Base-by-base conservation (phyloP, 2,797 vertebrate species). In the Mus spretus region DNA sequence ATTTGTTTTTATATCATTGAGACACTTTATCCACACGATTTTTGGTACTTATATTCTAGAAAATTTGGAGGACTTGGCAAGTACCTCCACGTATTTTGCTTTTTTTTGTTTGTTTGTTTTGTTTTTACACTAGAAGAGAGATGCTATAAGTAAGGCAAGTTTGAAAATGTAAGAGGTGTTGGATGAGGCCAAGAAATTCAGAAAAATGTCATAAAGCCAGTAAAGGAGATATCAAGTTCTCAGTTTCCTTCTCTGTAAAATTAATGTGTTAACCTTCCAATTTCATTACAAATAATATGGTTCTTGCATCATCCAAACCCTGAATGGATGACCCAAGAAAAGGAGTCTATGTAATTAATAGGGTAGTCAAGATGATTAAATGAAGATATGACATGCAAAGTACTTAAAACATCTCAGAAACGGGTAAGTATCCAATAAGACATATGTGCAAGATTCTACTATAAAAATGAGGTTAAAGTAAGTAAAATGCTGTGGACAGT, bases 1-100 rank as follows among this genome's bases (percentile, higher is more conserved):
- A 83, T 86, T 40, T 87, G 81, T 4, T 53, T 96, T 96, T 37
- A n/a, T 89, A 80, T 65, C 17, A 92, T 75, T 78, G 12, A 91
- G 50, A 93, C 40, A 63, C 6, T 67, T 94, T 89, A 44, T 20
- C 22, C 22, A 86, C 37, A 82, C 81, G 80, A 19, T 86, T 92
- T 95, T 34, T 91, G 37, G 74, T 13, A 63, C 8, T 67, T 97
- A 26, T 77, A 89, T 78, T 89, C 50, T 65, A 82, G 37, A 82
- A 85, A 90, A 8, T 81, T 93, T 15, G 9, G 47, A 91, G 31
- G 26, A 82, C 15, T 93, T 84, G 13, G n/a, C 70, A 14, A 89
- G 4, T 78, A 9, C 17, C 19, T 86, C 26, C 14, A 5, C 3
- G 44, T 44, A 81, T 37, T 26, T 12, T 83, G 75, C 3, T 44